Conservation (phyloP, 2,797 vertebrate species). For the Adrianichthys oophorus region DNA sequence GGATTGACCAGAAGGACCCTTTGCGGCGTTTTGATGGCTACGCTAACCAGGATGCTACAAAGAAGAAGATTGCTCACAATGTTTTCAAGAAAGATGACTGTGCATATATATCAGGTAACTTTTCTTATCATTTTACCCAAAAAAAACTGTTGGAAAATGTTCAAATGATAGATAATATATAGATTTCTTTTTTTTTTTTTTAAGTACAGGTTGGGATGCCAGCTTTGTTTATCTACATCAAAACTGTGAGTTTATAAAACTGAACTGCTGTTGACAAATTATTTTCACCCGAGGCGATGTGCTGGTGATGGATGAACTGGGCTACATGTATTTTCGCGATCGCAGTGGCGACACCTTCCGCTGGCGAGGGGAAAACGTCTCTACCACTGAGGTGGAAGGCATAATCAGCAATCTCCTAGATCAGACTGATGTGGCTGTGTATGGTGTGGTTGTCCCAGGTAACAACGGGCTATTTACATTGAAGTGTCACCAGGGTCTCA, state of each 20-base stretch:
- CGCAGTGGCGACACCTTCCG: constrained; percentile 91
- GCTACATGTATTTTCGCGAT: constrained; percentile 93
- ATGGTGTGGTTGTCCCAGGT: constrained; percentile 87
- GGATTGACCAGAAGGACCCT: constrained; percentile 88
- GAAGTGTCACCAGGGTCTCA: background rate
- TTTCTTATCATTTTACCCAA: background rate
- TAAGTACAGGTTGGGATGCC: too few species aligned
- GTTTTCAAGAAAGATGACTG: constrained; percentile 88
- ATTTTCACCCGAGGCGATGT: constrained; percentile 80
- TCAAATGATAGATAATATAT: too few species aligned
- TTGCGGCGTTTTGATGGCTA: constrained; percentile 90
- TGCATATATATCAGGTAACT: constrained; percentile 88
- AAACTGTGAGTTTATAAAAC: background rate
- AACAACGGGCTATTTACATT: constrained; percentile 7
- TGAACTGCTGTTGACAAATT: background rate
- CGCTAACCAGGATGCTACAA: constrained; percentile 85
- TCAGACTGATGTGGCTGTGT: constrained; percentile 89
- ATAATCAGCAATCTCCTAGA: constrained; percentile 83
- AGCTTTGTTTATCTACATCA: background rate
- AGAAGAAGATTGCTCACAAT: constrained; percentile 84
- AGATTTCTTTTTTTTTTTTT: too few species aligned
- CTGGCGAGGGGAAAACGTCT: constrained; percentile 92
- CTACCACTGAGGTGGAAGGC: constrained; percentile 89
- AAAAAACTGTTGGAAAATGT: background rate
- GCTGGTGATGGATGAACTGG: constrained; percentile 91